A percentile compares a stretch with the other conserved stretches of the same genome.
Conservation (phyloP, 64 coral and sea anemone species). For the Montipora capricornis region DNA sequence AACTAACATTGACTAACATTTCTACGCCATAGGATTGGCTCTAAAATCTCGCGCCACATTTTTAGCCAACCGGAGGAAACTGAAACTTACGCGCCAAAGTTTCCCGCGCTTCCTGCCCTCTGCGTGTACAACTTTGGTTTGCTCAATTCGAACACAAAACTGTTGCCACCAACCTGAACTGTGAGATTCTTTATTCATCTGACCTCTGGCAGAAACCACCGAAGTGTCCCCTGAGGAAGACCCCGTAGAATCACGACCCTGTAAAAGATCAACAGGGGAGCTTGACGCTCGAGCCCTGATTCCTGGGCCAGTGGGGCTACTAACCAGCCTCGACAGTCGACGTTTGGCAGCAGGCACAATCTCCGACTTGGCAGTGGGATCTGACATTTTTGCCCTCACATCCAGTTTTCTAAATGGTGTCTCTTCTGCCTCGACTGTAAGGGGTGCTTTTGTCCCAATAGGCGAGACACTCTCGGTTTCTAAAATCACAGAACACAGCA, state of each 20-base stretch:
- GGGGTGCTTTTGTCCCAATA: not conserved
- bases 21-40: no score
- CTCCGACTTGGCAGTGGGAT: not conserved
- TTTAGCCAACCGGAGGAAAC: no score
- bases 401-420: not conserved
- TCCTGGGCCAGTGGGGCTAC: not conserved
- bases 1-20: no score
- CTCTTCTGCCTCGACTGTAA: not conserved
- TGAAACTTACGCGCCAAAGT: no score
- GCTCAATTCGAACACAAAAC: no score
- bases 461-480: not conserved
- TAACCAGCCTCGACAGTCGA: constrained; percentile 12
- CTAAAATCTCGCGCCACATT: not conserved
- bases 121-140: no score
- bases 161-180: not conserved
- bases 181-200: not conserved
- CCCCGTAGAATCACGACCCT: constrained; percentile 9
- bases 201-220: constrained; percentile 17
- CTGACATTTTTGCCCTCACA: not conserved
- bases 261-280: not conserved
- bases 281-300: not conserved
- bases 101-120: no score
- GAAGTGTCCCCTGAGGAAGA: constrained; percentile 3
- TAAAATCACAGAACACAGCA: not conserved
- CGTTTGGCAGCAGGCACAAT: not conserved